Evolutionary conservation across 1,140 invertebrate species (phyloP).

Genomic region (Lutraria rhynchaena): DNA sequence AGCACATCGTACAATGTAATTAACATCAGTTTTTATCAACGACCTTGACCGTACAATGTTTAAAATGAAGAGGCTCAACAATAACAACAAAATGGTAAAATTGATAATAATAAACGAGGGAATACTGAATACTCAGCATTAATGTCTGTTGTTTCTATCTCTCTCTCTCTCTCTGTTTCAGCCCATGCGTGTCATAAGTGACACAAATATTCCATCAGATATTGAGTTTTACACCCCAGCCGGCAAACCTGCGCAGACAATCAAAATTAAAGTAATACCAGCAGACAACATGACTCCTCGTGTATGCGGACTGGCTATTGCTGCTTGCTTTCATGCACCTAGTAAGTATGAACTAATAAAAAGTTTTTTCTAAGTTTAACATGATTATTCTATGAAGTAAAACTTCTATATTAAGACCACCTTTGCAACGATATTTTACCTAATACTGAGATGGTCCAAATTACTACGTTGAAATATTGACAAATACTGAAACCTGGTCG

Average conservation of each 20-base stretch:
- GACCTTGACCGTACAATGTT: too few species aligned
- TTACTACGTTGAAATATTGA: too few species aligned
- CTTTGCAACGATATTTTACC: too few species aligned
- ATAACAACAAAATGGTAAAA: background rate
- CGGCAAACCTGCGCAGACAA: slow-evolving; percentile 49
- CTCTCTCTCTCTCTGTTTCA: slow-evolving; percentile 22
- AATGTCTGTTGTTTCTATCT: background rate
- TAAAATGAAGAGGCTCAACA: too few species aligned
- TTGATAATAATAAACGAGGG: background rate
- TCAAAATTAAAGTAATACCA: slow-evolving; percentile 54
- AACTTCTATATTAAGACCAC: too few species aligned
- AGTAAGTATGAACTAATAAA: too few species aligned
- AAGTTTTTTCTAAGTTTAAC: too few species aligned
- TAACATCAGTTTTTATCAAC: too few species aligned
- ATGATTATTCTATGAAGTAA: too few species aligned
- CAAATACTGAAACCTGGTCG: too few species aligned
- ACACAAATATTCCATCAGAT: slow-evolving; percentile 37
- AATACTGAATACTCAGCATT: background rate
- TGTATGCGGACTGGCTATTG: slow-evolving; percentile 32
- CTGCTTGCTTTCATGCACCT: slow-evolving; percentile 41
- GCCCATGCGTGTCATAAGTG: slow-evolving; percentile 45
- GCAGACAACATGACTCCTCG: slow-evolving; percentile 7
- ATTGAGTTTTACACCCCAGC: slow-evolving; percentile 40
- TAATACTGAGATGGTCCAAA: too few species aligned
- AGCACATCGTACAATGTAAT: too few species aligned